Evolutionary conservation across 2,797 vertebrate genomes (phyloP), one percentile per base, ranked within the genome.

Genomic region (Anguilla pacifica): DNA sequence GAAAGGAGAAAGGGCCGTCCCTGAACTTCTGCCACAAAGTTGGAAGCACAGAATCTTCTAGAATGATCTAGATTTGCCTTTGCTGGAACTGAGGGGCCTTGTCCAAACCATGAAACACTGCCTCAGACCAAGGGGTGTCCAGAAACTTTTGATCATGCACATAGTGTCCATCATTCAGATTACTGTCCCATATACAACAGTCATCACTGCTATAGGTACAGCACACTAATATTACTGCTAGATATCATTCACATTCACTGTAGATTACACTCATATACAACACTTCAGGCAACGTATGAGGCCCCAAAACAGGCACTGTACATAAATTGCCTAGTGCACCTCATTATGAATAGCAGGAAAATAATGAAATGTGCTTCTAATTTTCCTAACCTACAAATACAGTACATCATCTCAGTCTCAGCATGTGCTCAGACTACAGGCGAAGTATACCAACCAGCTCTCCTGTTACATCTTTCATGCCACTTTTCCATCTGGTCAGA

Each of bases 401-500:
- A 82, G 43, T 35, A 77, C 35, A 43, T 17, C 25, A 43, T 35
- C 19, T 77, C 13, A 39, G 39, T 77, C 35, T 39, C 46, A 25
- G 11, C 46, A 82, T 22, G 17, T 82, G 43, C 46, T 82, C 31
- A 43, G 25, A 82, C 25, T 49, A 51, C 43, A 82, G 22, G 74
- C 46, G 13, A 79, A 10, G 79, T 51, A 82, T 82, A 49, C 51
- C 79, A 51, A 51, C 46, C 22, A n/a, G 2, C 19, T 35, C 79
- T 87, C 46, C 46, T 53, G 25, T 51, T 53, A 83, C 61, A 59
- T 77, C 81, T 51, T 70, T 87, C 79, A 83, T 53, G 81, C 22
- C 46, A 87, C 79, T 81, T 87, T 57, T 53, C 79, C 86, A 87
- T 83, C 46, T 83, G 79, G 31, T 39, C 86, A 64, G 77, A 28